Percentiles rank a stretch among this genome's conserved stretches.
Evolutionary conservation across 2,113 vertebrate species (phyloP).

Genomic region (Oreochromis spilurus): DNA sequence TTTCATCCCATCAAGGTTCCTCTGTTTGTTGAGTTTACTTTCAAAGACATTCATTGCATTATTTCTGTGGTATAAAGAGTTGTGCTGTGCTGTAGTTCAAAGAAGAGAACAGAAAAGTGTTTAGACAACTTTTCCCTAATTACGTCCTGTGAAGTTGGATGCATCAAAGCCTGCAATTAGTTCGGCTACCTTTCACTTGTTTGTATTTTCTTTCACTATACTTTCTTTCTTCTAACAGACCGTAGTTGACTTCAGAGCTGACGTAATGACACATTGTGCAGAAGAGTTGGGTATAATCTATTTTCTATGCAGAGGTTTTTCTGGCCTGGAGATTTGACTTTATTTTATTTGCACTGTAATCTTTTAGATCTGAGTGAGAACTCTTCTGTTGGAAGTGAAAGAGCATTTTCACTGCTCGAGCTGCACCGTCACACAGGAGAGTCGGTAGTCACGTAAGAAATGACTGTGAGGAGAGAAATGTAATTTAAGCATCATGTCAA

Average conservation of each 20-base stretch:
- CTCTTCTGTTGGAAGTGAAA: background rate
- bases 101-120: background rate
- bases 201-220: background rate
- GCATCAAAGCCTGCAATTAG: background rate
- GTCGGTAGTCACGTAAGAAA: background rate
- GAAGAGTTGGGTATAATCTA: background rate
- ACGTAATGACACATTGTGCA: background rate
- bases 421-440: background rate
- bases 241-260: background rate
- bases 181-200: background rate
- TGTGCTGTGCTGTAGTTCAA: background rate
- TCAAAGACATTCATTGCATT: background rate
- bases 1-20: background rate
- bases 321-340: background rate
- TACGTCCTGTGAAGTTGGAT: background rate
- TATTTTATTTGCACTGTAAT: background rate
- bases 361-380: background rate
- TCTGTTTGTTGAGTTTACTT: background rate
- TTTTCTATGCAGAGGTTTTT: background rate
- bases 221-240: background rate
- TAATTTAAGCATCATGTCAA: background rate
- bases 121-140: background rate
- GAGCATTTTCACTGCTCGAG: background rate
- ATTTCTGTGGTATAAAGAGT: background rate
- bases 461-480: background rate